Base-by-base conservation (phyloP, 2,888 invertebrate genomes). In the Drosophila prostipennis region DNA sequence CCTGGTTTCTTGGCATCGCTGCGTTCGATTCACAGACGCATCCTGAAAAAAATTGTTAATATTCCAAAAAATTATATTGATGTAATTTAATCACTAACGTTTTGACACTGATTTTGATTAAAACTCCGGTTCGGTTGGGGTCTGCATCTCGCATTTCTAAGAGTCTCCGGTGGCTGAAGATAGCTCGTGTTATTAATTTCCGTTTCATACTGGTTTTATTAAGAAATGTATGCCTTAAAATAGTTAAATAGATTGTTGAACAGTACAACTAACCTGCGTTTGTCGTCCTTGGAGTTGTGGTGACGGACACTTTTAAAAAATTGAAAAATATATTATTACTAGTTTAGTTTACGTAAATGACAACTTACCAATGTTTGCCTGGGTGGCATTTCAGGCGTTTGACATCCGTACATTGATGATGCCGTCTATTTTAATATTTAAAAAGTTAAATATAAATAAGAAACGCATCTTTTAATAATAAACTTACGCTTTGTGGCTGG, bases 131-230 rank as follows among this genome's bases (percentile, higher is more conserved):
- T 48, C 6, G 34, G 0, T 11, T 48, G 48, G 13, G n/a, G 8
- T 0, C 14, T 8, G 16, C 10, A 11, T 19, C 6, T 6, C 3
- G 39, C 39, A 10, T 51, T 3, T 10, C 10, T 43, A 6, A 11
- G 0, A 11, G 1, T 2, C 6, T 55, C 16, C 2, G 59, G 55
- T 7, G 26, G 36, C 7, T 42, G 26, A 7, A 36, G 8, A 8
- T 36, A 59, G 16, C 59, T 59, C 0, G 36, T 43, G 0, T 43
- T 5, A 8, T 37, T 55, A 0, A 43, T 2, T 2, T 11, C 1
- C 1, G 55, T 23, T 14, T 58, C 52, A n/a, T 40, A 40, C 32
- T 52, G n/a, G 11, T 2, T 43, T 51, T 40, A 39, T 14, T 8
- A 6, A 10, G 3, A 2, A 16, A 51, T n/a, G 7, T 7, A 2